Conservation (phyloP, 2,888 invertebrate genomes). For the Tiliacea citrago region DNA sequence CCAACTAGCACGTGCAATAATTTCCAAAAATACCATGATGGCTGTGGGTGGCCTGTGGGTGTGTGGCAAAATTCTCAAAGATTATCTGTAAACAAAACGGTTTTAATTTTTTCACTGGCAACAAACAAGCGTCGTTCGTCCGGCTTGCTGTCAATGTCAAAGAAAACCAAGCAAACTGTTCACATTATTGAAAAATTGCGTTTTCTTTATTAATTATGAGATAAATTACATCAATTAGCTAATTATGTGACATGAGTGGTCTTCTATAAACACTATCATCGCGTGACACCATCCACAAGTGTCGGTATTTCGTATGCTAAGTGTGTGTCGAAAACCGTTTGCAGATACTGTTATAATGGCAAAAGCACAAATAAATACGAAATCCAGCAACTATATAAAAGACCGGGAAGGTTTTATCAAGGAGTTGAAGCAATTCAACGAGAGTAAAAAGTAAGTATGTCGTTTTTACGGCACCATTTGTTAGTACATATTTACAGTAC, state of each 20-base stretch:
- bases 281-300: slow-evolving; percentile 23
- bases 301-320: slow-evolving; percentile 24
- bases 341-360: slow-evolving; percentile 79
- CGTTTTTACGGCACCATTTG: slow-evolving; percentile 2
- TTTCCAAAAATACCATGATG: background rate
- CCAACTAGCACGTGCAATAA: no score
- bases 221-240: slow-evolving; percentile 37
- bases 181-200: slow-evolving; percentile 34
- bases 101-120: slow-evolving; percentile 25
- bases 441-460: slow-evolving; percentile 95
- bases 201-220: slow-evolving; percentile 58
- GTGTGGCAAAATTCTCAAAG: background rate
- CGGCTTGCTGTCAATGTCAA: slow-evolving; percentile 70
- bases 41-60: no score
- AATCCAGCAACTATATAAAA: slow-evolving; percentile 93
- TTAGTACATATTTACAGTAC: slow-evolving; percentile 10
- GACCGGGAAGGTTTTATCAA: slow-evolving; percentile 95
- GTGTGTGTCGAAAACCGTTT: slow-evolving; percentile 43
- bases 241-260: slow-evolving; percentile 53
- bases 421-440: slow-evolving; percentile 97
- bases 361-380: slow-evolving; percentile 88
- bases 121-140: slow-evolving; percentile 54
- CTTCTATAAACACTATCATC: slow-evolving; percentile 19
- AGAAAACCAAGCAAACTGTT: slow-evolving; percentile 51
- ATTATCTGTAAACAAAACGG: background rate